Conservation (phyloP, 2,113 vertebrate species). For the Anser cygnoides region DNA sequence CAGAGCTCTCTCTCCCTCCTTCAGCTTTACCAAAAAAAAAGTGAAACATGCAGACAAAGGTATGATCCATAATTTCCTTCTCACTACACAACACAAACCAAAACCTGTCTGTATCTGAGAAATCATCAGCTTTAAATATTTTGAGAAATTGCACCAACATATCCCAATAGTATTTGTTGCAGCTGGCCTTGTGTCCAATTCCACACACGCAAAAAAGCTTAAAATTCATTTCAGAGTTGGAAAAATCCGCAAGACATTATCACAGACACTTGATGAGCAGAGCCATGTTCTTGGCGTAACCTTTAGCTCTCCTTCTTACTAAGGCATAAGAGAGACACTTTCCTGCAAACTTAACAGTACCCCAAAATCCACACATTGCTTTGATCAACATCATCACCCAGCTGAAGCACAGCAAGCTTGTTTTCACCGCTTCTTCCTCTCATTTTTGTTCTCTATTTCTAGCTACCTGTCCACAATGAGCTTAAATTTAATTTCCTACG, state of each 20-base stretch:
- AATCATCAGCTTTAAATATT: not conserved
- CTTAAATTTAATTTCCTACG: not conserved
- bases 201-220: not conserved
- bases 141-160: not conserved
- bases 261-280: not conserved
- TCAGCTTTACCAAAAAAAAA: not conserved
- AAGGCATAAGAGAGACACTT: not conserved
- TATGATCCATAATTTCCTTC: not conserved
- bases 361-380: not conserved
- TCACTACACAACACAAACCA: not conserved
- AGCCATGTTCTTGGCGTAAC: not conserved
- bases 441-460: not conserved
- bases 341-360: not conserved
- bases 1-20: not conserved
- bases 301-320: not conserved
- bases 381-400: not conserved
- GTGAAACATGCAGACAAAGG: not conserved
- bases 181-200: not conserved
- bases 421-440: not conserved
- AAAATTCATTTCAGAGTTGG: not conserved
- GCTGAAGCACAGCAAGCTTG: not conserved
- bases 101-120: not conserved
- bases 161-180: not conserved
- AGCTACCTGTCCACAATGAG: accelerated
- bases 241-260: not conserved